Evolutionary conservation across 2,888 invertebrate genomes (phyloP), one percentile per base, ranked within the genome.

Genomic region (Tridacna crocea): DNA sequence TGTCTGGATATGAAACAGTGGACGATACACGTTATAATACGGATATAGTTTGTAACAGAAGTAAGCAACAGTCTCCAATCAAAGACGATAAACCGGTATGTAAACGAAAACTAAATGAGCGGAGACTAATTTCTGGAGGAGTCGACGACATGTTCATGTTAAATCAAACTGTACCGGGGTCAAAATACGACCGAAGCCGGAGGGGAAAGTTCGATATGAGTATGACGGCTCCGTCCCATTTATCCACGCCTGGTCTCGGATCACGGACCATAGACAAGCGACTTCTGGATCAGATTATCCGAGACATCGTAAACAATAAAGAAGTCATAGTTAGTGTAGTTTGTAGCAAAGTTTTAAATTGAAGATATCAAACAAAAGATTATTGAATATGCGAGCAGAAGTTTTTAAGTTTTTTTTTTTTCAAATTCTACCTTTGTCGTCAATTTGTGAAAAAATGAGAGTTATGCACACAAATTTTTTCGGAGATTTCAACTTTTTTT

Each of bases 221-320:
- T 51, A 48, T 70, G 48, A 70, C 70, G 51, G 22, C 51, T 24
- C 51, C 51, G 22, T 22, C 51, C 10, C 26, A 19, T 47, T 19
- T 86, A 17, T 74, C 78, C 15, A 78, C 77, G 15, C 83, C 83
- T 19, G 86, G 86, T 0, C 83, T 83, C 82, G 86, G 79, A 19
- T 79, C 78, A 1, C 72, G 86, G 27, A 80, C 83, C 24, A 73
- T 86, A 12, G 86, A 86, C 48, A 82, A 70, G 24, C 75, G 86
- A 2, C 77, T 86, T 46, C 65, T 86, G 26, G 86, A 86, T 51
- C 81, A 75, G 61, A 82, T 82, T 12, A 81, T 82, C 0, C 51
- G 80, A 24, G 82, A 85, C 51, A 61, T 78, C 19, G 61, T 74
- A 15, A 27, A 22, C 24, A 70, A 47, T 51, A 70, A 51, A 70